phyloP scores from a whole-genome alignment of 1,140 invertebrate species.

The Pantala flavescens region DNA sequence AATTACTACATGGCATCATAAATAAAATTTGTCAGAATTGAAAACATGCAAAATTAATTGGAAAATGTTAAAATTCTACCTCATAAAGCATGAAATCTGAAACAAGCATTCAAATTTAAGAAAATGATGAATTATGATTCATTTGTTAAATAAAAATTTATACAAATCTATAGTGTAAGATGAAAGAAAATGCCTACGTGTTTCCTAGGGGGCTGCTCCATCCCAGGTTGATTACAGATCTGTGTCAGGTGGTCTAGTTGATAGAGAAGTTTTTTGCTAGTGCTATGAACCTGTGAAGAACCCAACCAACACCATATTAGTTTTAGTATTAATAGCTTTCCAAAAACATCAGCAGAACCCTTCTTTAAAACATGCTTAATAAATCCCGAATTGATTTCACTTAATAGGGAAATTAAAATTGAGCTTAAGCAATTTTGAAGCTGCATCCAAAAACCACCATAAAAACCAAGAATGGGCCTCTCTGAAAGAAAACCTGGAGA shows the following conservation, averaged over 20 bases:
- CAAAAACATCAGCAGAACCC: not conserved
- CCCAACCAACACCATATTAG: constrained; percentile 34
- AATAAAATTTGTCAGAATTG: not conserved
- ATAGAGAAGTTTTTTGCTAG: constrained; percentile 91
- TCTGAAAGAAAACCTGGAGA: not conserved
- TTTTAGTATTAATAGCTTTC: not conserved
- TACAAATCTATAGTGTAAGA: not conserved
- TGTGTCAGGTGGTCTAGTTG: constrained; percentile 91
- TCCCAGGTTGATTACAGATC: constrained; percentile 82
- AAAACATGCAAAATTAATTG: constrained; percentile 7
- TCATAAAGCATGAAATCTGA: not conserved
- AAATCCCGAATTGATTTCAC: too few species aligned
- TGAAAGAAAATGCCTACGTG: constrained; percentile 45
- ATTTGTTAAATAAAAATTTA: too few species aligned
- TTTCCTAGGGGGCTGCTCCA: constrained; percentile 53
- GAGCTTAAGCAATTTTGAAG: too few species aligned
- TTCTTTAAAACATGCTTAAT: too few species aligned
- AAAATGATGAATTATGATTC: too few species aligned
- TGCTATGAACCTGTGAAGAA: constrained; percentile 72
- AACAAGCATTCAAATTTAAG: not conserved
- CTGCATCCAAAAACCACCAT: too few species aligned
- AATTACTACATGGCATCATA: not conserved
- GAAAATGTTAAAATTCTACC: not conserved
- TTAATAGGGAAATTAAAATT: too few species aligned
- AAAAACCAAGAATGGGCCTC: too few species aligned